Conservation (phyloP, 2,113 vertebrate species). For the Pontoporia blainvillei region DNA sequence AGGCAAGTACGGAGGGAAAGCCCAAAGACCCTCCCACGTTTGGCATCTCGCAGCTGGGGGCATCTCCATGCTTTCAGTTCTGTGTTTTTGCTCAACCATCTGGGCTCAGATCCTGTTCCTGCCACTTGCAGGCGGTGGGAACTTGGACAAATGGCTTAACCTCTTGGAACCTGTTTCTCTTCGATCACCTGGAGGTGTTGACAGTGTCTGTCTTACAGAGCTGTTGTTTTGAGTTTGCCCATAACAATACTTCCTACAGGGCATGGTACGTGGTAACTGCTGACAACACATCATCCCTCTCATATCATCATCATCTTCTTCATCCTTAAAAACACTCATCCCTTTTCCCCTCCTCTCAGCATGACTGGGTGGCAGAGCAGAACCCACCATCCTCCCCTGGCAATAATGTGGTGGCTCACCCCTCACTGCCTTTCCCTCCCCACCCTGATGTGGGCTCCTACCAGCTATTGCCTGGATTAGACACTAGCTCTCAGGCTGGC, state of each 20-base stretch:
- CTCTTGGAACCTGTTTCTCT: background rate
- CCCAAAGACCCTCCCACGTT: fast-evolving
- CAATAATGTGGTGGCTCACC: background rate
- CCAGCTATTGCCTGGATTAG: background rate
- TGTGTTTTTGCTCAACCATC: background rate
- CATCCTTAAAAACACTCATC: background rate
- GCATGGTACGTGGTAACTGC: fast-evolving
- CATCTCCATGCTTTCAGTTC: background rate
- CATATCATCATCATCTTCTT: background rate
- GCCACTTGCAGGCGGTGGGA: background rate
- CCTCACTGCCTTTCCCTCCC: background rate
- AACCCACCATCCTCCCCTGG: no score
- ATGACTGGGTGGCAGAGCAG: background rate
- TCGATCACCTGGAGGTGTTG: background rate
- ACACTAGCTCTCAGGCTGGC: background rate
- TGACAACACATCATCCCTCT: no score
- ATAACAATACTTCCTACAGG: fast-evolving
- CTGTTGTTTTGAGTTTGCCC: background rate
- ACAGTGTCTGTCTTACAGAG: background rate
- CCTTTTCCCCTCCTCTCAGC: no score
- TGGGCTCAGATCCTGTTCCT: background rate
- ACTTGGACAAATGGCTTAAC: background rate
- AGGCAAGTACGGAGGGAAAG: fast-evolving
- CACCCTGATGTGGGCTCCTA: background rate
- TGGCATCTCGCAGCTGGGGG: background rate